These are phyloP conservation scores for Drosophila ustulata DNA, from an alignment of 2,888 invertebrate genomes.

Conservation along the genomic window DNA sequence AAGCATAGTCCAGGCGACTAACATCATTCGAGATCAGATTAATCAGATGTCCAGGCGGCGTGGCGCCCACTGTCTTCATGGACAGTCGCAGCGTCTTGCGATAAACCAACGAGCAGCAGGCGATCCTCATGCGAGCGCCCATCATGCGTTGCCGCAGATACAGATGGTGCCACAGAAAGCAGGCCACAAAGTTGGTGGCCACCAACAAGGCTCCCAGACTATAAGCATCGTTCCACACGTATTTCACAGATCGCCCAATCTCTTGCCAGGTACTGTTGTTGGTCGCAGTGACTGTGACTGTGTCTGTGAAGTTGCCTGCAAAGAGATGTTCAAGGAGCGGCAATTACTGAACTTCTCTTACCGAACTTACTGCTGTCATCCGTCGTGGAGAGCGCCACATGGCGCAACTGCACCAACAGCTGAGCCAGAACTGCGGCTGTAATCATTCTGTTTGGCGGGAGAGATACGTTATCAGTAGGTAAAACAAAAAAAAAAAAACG, in stretches of 20 bases:
- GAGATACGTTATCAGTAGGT: conserved; percentile 1
- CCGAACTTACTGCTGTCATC: conserved; percentile 18
- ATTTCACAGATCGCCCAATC: conserved; percentile 70
- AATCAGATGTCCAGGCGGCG: conserved; percentile 94
- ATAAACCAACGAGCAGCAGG: conserved; percentile 86
- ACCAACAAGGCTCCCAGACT: conserved; percentile 83
- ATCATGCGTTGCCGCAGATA: conserved; percentile 83
- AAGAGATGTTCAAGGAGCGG: too few species aligned
- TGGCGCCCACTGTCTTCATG: conserved; percentile 89
- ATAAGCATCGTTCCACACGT: conserved; percentile 82
- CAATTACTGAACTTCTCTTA: conserved; percentile 7
- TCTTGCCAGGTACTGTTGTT: neutral
- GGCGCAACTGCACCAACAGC: conserved; percentile 82
- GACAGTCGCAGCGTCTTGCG: conserved; percentile 89
- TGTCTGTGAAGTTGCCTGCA: conserved; percentile 9
- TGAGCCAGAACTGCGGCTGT: conserved; percentile 84
- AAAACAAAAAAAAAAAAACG: neutral
- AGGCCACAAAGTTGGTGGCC: conserved; percentile 85
- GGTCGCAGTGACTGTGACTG: neutral
- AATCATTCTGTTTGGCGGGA: conserved; percentile 73
- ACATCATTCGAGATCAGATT: conserved; percentile 98
- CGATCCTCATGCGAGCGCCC: conserved; percentile 89
- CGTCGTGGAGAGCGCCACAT: conserved; percentile 16
- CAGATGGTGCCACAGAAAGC: conserved; percentile 85
- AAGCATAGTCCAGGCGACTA: conserved; percentile 94